Conservation (phyloP, 2,113 vertebrate species). For the Urocitellus parryii region DNA sequence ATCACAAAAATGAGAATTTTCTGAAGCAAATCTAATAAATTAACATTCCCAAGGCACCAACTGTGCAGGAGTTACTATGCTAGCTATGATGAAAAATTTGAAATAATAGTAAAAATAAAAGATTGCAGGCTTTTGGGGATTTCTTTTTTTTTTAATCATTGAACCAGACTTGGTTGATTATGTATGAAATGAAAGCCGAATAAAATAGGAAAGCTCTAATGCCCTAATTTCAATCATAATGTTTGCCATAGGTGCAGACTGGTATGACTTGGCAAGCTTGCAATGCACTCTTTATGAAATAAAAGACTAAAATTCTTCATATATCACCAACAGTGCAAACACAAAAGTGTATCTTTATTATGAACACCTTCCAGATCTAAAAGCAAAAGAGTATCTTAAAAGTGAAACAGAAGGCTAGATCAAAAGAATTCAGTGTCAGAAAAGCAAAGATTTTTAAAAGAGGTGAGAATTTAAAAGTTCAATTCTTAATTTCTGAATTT, state of each 20-base stretch:
- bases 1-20: slow-evolving; percentile 33
- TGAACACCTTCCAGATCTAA: not conserved
- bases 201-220: not conserved
- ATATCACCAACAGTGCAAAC: not conserved
- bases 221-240: not conserved
- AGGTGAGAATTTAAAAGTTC: slow-evolving; percentile 17
- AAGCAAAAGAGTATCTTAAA: not conserved
- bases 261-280: not conserved
- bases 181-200: not conserved
- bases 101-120: slow-evolving; percentile 24
- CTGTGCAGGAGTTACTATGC: not conserved
- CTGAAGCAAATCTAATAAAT: slow-evolving; percentile 30
- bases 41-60: slow-evolving; percentile 14
- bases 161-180: not conserved
- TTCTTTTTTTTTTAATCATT: not conserved
- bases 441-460: slow-evolving; percentile 18
- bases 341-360: not conserved
- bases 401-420: not conserved
- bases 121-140: not conserved
- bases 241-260: not conserved
- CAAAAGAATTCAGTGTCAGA: not conserved
- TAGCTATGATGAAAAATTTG: not conserved
- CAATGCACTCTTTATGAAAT: not conserved
- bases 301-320: slow-evolving; percentile 15
- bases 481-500: slow-evolving; percentile 51